Base-by-base conservation (phyloP, 2,888 invertebrate genomes). In the Ganaspis brasiliensis region DNA sequence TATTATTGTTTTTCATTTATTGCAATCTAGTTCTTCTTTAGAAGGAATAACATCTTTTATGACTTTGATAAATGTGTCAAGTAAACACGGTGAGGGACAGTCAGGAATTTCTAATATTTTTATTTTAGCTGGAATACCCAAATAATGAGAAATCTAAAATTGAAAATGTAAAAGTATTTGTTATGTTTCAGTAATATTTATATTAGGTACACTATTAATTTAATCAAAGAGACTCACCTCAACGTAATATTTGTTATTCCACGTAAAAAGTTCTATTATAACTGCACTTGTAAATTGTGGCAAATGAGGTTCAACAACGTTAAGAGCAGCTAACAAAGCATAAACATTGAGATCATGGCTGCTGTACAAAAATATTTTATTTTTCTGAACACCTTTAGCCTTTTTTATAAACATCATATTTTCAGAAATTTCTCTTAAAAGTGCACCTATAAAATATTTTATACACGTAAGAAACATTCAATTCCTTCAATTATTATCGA, bases 61-160 rank as follows among this genome's bases (percentile, higher is more conserved):
- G 12, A 94, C 87, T 6, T 83, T 81, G 9, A 92, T 83, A 83
- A 94, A 94, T 49, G 89, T 91, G 9, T 93, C 91, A 73, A 93
- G 92, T 67, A 93, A 92, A 84, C 94, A 94, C 9, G 92, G 86
- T 2, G 85, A 75, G 1, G 91, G 91, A 82, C 94, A 94, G 2
- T 92, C 93, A 0, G 91, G 90, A 40, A 94, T 89, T 0, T 21
- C 16, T 10, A 61, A 10, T 37, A 10, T 8, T 9, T 61, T 35
- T 1, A 61, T 61, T 35, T 5, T 12, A n/a, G 61, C n/a, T 5
- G 61, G 61, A 6, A 61, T 37, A 35, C 61, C 61, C 35, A 61
- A 40, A 12, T 61, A 61, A 16, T 61, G 37, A 19, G 37, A 16
- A 37, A 61, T 37, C 61, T 61, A 6, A 12, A 61, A 61, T 16